These are phyloP conservation scores for Menura novaehollandiae DNA, from an alignment of 2,113 vertebrate species.

Conservation along the genomic window DNA sequence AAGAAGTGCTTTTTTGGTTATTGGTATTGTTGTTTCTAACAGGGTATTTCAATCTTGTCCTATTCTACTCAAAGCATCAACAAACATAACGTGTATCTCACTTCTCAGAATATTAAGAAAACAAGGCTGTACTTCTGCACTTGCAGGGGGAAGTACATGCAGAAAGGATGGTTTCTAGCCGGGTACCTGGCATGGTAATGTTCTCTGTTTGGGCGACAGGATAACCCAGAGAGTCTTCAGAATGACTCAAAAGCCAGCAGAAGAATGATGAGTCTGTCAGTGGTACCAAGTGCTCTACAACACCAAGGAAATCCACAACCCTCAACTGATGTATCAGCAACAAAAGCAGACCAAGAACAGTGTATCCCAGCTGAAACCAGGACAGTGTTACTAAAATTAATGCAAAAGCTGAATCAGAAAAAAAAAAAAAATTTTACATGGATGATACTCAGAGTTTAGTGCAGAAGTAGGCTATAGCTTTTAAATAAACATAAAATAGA, in stretches of 20 bases:
- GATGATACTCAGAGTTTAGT: background rate
- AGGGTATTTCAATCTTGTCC: background rate
- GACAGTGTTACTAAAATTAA: background rate
- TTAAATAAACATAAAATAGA: background rate
- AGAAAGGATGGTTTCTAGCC: background rate
- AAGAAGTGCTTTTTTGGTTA: background rate
- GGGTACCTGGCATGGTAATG: background rate
- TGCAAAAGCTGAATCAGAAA: background rate
- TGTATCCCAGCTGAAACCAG: background rate
- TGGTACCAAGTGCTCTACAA: background rate
- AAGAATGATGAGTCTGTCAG: background rate
- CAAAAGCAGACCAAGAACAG: background rate
- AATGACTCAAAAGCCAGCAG: background rate
- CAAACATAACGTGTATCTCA: accelerated
- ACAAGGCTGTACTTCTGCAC: background rate
- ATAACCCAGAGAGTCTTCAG: background rate
- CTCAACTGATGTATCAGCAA: background rate
- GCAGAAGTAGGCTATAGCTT: background rate
- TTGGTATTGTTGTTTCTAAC: background rate
- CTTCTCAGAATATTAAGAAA: background rate
- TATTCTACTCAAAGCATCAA: background rate
- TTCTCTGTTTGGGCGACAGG: background rate
- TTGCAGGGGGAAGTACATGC: background rate
- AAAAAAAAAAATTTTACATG: background rate
- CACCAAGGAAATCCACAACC: background rate